Percentiles rank a stretch among this genome's conserved stretches.
These are phyloP conservation scores for Amphiura filiformis DNA, from an alignment of 35 echinoderm and acorn worm genomes.

Conservation along the genomic window DNA sequence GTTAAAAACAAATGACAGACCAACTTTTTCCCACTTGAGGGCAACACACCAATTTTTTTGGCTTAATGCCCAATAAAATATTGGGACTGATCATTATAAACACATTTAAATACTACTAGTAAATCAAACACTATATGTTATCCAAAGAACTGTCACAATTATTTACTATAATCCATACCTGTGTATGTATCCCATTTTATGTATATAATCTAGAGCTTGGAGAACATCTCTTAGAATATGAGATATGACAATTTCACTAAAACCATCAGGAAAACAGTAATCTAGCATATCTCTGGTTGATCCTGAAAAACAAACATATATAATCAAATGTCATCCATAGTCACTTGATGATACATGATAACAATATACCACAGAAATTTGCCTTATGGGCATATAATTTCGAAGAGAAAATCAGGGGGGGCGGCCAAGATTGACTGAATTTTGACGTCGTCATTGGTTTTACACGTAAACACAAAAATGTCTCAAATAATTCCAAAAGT, in stretches of 20 bases:
- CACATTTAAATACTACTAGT: background rate
- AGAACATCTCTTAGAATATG: constrained; percentile 78
- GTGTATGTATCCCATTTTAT: constrained; percentile 90
- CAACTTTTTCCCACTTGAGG: no score
- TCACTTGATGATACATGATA: no score
- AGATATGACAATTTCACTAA: constrained; percentile 81
- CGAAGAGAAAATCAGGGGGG: no score
- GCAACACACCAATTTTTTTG: no score
- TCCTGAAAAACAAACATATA: constrained; percentile 40
- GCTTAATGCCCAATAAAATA: no score
- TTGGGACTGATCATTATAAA: background rate
- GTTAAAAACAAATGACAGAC: no score
- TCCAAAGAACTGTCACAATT: background rate
- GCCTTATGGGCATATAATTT: no score
- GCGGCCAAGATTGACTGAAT: no score
- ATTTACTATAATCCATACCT: constrained; percentile 28
- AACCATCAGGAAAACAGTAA: constrained; percentile 80
- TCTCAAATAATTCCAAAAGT: no score
- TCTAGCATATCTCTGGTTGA: constrained; percentile 85
- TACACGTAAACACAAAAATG: no score
- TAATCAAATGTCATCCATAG: background rate
- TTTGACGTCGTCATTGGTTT: no score
- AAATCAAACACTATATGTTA: background rate
- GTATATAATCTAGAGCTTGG: constrained; percentile 75
- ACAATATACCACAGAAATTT: no score